Evolutionary conservation across 2,113 vertebrate genomes (phyloP), one percentile per base, ranked within the genome.

Genomic region (Heliornis fulica): DNA sequence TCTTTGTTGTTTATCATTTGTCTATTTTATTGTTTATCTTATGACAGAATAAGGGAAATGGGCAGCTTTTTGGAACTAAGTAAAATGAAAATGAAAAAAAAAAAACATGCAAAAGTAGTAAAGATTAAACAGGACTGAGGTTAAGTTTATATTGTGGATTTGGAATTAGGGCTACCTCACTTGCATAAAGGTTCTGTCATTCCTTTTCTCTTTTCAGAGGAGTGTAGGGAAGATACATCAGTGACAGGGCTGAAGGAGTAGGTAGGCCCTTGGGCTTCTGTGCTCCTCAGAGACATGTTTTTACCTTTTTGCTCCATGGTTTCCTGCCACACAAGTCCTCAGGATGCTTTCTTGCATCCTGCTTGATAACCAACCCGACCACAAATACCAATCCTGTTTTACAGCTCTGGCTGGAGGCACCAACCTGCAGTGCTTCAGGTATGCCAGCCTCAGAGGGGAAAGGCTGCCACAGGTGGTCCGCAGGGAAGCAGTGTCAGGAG

Each of bases 11-110:
- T 84, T 75, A 71, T 94, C 80, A 75, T 78, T 56, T 82, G 56
- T 75, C 76, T n/a, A 21, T 83, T 93, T 87, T 48, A 57, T 66
- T 93, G 46, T 74, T 96, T 63, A 32, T 81, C 64, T 84, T 75
- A 29, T 4, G 7, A 51, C 66, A 77, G 13, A 69, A 46, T 41
- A 83, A 83, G 16, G 10, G 23, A 93, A 90, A 77, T 6, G 65
- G 76, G 32, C 59, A 96, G 76, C 20, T 60, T 90, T 86, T 89
- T 56, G 61, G 61, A 91, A 59, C 19, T 7, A 10, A 48, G 23
- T 23, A 46, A 89, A 86, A 59, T 25, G 21, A 66, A 74, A 92
- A 48, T 5, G 11, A 77, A 81, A 77, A 66, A 8, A 66, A 8
- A 2, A 65, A 3, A 34, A 6, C 4, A 31, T 1, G 1, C 54